Evolutionary conservation across 2,113 vertebrate genomes (phyloP).

Genomic region (Stomatorhinus ivindoensis): DNA sequence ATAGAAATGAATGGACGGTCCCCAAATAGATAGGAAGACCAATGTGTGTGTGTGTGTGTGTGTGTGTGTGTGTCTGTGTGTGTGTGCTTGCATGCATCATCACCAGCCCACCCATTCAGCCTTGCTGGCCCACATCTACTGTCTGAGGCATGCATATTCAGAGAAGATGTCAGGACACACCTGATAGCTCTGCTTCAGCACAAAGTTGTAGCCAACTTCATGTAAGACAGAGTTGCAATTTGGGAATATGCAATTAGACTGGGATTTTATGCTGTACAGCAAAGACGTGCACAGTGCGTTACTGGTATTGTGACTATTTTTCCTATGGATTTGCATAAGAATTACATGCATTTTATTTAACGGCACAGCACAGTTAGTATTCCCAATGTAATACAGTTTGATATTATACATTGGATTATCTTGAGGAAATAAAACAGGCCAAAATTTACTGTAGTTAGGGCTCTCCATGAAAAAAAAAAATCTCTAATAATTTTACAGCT

Average conservation of each 20-base stretch:
- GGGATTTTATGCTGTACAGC: background rate
- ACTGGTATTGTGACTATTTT: slow-evolving; percentile 18
- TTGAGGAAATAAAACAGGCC: slow-evolving; percentile 43
- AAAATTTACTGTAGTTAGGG: slow-evolving; percentile 37
- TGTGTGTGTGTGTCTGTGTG: slow-evolving; percentile 39
- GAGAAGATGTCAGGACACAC: slow-evolving; percentile 32
- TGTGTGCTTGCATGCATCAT: slow-evolving; percentile 39
- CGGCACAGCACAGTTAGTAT: slow-evolving; percentile 36
- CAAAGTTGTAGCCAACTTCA: slow-evolving; percentile 37
- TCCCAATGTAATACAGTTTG: slow-evolving; percentile 32
- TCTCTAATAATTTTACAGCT: slow-evolving; percentile 27
- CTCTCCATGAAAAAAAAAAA: slow-evolving; percentile 31
- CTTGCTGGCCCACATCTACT: slow-evolving; percentile 50
- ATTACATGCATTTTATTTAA: slow-evolving; percentile 31
- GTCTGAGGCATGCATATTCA: slow-evolving; percentile 49
- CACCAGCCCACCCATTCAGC: slow-evolving; percentile 13
- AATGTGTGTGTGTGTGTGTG: slow-evolving; percentile 36
- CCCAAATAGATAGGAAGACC: too few relatives aligned
- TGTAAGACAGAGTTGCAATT: slow-evolving; percentile 24
- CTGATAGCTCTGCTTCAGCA: slow-evolving; percentile 45
- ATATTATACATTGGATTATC: slow-evolving; percentile 39
- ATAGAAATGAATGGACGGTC: too few relatives aligned
- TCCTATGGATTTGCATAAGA: slow-evolving; percentile 35
- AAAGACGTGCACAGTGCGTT: background rate
- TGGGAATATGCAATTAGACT: background rate